Evolutionary conservation across 2,888 invertebrate genomes (phyloP), one percentile per base, ranked within the genome.

Genomic region (Eristalis arbustorum): DNA sequence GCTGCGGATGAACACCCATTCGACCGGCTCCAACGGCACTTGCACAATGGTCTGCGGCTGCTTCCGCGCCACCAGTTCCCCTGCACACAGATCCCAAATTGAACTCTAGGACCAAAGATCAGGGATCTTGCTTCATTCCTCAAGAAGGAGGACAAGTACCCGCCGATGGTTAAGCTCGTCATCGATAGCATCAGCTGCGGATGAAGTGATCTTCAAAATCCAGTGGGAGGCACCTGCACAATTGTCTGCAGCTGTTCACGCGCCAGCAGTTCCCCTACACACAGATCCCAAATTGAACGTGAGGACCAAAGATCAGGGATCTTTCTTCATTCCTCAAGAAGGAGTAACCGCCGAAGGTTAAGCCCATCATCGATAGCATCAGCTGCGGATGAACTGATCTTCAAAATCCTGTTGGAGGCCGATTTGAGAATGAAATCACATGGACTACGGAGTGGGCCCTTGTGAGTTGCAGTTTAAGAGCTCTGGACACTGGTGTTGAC

Each of bases 251-350:
- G 95, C 95, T 0, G 95, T 96, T 0, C 93, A 93, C 8, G 49
- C n/a, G 22, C 90, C 94, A 11, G 93, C 93, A 0, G 93, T 94
- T 22, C 90, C 94, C 10, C 90, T 93, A 42, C 91, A 92, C 28
- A 89, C 81, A 1, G 92, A 92, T 89, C 90, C 93, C 40, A 92
- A 92, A 62, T 76, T 91, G 18, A 92, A 92, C 77, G 93, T 95
- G 75, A 94, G 95, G 88, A 92, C 93, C 0, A 94, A 94, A 89
- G 95, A 95, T 90, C 49, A 49, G 18, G 94, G 95, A 59, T 95
- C 95, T 97, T 66, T 95, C 97, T 0, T 97, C 97, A 0, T 96
- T 97, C 90, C 92, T 96, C 23, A 96, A 95, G 91, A 94, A 95
- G 40, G 94, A 95, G 0, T 94, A 94, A 74, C 94, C 94, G 84